Evolutionary conservation across 2,797 vertebrate species (phyloP).

Genomic region (Enteromius afrohamiltoni): DNA sequence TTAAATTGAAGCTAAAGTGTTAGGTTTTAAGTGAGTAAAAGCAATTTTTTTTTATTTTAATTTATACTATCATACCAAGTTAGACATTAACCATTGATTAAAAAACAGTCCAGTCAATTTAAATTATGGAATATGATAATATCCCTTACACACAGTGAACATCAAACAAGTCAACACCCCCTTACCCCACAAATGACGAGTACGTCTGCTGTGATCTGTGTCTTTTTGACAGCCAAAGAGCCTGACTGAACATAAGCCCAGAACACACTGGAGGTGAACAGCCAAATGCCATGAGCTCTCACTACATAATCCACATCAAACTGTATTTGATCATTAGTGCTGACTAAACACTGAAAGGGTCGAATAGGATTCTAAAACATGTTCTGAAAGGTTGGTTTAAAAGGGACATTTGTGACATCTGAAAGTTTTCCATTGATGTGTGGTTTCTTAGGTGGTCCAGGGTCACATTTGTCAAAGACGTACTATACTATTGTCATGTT

Average conservation of each 20-base stretch:
- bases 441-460: background rate
- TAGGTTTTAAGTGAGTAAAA: background rate
- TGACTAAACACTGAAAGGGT: conserved; percentile 46
- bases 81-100: background rate
- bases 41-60: background rate
- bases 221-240: conserved; percentile 39
- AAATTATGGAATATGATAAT: conserved; percentile 15
- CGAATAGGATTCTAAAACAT: conserved; percentile 46
- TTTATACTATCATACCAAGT: background rate
- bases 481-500: background rate
- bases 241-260: conserved; percentile 51
- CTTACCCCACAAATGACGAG: conserved; percentile 14
- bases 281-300: conserved; percentile 32
- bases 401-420: conserved; percentile 1
- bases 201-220: conserved; percentile 39
- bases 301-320: conserved; percentile 46
- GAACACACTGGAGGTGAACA: conserved; percentile 44
- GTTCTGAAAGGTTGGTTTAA: conserved; percentile 39
- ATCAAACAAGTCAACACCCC: conserved; percentile 16
- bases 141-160: conserved; percentile 8
- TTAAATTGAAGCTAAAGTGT: background rate
- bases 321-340: conserved; percentile 48
- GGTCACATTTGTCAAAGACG: conserved; percentile 2
- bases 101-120: background rate
- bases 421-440: background rate